A percentile compares a stretch with the other conserved stretches of the same genome.
These are phyloP conservation scores for Neodontobutis hainanensis DNA, from an alignment of 2,113 vertebrate genomes.

Conservation along the genomic window DNA sequence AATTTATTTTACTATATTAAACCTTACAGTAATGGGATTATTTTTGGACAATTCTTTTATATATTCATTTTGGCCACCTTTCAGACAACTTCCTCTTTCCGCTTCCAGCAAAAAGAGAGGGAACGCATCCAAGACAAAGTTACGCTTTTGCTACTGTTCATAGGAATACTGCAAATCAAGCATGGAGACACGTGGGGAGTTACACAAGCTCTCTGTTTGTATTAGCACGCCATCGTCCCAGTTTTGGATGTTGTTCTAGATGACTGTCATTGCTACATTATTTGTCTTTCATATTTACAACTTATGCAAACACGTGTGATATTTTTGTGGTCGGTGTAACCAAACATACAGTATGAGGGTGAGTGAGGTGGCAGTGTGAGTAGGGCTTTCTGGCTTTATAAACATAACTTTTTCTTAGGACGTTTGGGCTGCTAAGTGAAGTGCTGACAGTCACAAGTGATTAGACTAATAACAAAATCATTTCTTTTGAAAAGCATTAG, in stretches of 20 bases:
- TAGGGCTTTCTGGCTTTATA: conserved; percentile 18
- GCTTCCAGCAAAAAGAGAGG: background rate
- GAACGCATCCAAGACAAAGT: conserved; percentile 28
- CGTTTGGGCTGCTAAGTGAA: conserved; percentile 2
- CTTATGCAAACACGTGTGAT: conserved; percentile 25
- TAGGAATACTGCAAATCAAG: conserved; percentile 16
- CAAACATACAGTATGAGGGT: conserved; percentile 35
- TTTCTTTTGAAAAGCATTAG: conserved; percentile 14
- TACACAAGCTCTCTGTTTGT: conserved; percentile 38
- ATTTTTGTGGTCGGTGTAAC: conserved; percentile 30
- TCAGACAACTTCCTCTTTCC: conserved; percentile 36
- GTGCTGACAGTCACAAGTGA: conserved; percentile 46
- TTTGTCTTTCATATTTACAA: conserved; percentile 51
- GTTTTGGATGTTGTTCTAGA: conserved; percentile 16
- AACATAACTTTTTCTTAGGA: conserved; percentile 38
- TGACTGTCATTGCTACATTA: conserved; percentile 30
- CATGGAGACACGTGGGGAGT: conserved; percentile 10
- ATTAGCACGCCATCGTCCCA: conserved; percentile 11
- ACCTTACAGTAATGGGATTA: conserved; percentile 14
- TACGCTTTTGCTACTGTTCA: conserved; percentile 17
- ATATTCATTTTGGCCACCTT: conserved; percentile 18
- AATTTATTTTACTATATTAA: conserved; percentile 21
- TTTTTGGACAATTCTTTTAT: conserved; percentile 24
- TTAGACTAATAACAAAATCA: conserved; percentile 11
- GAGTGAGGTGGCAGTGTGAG: conserved; percentile 10